Evolutionary conservation across 2,113 vertebrate species (phyloP).

Genomic region (Aspidoscelis tigris): DNA sequence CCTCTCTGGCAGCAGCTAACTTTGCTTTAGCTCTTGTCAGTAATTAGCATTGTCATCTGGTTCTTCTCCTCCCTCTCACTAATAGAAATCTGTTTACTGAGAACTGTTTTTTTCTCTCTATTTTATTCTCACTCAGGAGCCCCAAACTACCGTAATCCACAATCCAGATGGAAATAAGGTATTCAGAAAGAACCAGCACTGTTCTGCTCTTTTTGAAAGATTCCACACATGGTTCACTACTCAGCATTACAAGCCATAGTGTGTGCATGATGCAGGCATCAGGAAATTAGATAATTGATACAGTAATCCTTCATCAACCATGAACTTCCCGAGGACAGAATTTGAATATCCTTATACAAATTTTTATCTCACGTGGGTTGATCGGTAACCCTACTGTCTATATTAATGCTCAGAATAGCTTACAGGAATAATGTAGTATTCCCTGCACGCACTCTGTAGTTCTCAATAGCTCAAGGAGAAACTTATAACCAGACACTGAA

Average conservation of each 20-base stretch:
- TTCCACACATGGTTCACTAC: constrained; percentile 59
- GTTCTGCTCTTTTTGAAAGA: constrained; percentile 69
- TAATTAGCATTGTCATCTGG: constrained; percentile 67
- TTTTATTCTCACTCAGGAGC: constrained; percentile 92
- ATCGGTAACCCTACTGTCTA: too few relatives aligned
- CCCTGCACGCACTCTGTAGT: too few relatives aligned
- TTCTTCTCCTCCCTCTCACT: constrained; percentile 73
- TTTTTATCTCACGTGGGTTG: too few relatives aligned
- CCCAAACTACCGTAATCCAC: constrained; percentile 99
- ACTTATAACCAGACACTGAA: too few relatives aligned
- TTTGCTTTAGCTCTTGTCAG: constrained; percentile 71
- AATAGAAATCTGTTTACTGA: constrained; percentile 62
- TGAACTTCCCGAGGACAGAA: too few relatives aligned
- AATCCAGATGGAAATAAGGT: constrained; percentile 99
- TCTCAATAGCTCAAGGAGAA: too few relatives aligned
- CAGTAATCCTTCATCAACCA: too few relatives aligned
- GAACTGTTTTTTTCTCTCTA: constrained; percentile 69
- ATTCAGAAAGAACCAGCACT: constrained; percentile 78
- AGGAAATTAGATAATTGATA: constrained; percentile 27
- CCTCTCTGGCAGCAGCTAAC: constrained; percentile 60
- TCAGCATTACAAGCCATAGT: constrained; percentile 49
- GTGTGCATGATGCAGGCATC: constrained; percentile 32
- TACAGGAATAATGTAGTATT: too few relatives aligned
- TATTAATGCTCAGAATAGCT: too few relatives aligned
- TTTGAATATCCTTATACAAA: too few relatives aligned